Evolutionary conservation across 2,797 vertebrate genomes (phyloP).

Genomic region (Sebastes goodei): DNA sequence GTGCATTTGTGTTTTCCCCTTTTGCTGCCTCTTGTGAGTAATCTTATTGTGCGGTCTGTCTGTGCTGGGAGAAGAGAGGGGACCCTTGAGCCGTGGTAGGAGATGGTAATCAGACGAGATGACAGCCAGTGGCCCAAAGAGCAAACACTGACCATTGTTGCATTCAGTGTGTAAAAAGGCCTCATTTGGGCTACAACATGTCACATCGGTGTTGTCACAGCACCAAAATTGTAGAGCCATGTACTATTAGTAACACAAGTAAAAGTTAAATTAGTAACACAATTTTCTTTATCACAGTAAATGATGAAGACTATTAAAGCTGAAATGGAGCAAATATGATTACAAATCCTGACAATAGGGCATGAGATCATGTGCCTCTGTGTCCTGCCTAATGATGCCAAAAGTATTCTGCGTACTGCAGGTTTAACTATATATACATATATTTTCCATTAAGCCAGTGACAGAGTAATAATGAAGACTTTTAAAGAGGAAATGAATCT

Average conservation of each 20-base stretch:
- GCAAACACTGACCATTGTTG: constrained; percentile 58
- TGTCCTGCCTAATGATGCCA: too few species aligned
- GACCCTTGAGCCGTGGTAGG: constrained; percentile 64
- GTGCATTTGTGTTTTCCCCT: constrained; percentile 23
- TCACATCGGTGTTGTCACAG: constrained; percentile 25
- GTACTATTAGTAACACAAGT: neutral
- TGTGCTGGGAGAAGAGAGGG: constrained; percentile 50
- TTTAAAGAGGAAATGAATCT: constrained; percentile 63
- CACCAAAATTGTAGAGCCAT: neutral
- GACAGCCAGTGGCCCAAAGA: constrained; percentile 63
- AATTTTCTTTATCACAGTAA: neutral
- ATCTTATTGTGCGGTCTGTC: constrained; percentile 59
- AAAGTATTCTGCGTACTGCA: too few species aligned
- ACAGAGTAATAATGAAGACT: neutral
- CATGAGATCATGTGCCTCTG: too few species aligned
- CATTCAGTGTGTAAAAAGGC: constrained; percentile 37
- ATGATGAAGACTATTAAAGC: neutral
- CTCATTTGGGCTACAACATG: constrained; percentile 36
- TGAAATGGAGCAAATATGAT: too few species aligned
- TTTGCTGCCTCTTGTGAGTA: constrained; percentile 35
- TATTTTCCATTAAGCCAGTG: constrained; percentile 1
- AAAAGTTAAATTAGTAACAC: neutral
- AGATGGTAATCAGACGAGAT: constrained; percentile 71
- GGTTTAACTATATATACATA: neutral
- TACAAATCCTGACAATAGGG: too few species aligned